Evolutionary conservation across 2,888 invertebrate species (phyloP).

Genomic region (Stenotaenia linearis): DNA sequence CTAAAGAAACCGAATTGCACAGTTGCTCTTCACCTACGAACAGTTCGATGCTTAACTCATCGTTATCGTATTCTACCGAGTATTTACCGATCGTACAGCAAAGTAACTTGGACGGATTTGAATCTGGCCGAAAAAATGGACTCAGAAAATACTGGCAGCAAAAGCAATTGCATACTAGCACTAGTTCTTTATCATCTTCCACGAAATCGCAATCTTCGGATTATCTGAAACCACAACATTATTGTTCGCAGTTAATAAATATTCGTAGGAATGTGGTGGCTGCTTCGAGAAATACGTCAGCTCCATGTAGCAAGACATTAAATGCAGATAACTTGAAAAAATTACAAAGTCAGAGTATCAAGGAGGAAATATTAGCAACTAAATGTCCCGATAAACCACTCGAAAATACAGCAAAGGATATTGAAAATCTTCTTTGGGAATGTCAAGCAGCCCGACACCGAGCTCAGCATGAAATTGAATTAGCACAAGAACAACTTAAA

Average conservation of each 20-base stretch:
- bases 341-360: not conserved
- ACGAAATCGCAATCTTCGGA: not conserved
- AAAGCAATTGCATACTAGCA: not conserved
- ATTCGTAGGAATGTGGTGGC: conserved; percentile 24
- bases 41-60: not conserved
- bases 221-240: conserved; percentile 13
- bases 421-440: conserved; percentile 26
- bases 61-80: not conserved
- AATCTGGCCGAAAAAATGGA: not conserved
- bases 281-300: not conserved
- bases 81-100: not conserved
- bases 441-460: conserved; percentile 24
- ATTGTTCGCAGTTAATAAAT: conserved; percentile 14
- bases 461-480: conserved; percentile 29
- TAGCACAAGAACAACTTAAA: conserved; percentile 30
- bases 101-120: not conserved
- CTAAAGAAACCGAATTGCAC: not conserved
- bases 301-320: not conserved
- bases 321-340: not conserved
- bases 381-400: not conserved
- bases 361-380: not conserved
- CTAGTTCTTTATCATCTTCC: not conserved
- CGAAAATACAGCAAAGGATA: conserved; percentile 2
- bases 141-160: not conserved
- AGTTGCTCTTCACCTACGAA: not conserved